Evolutionary conservation across 2,797 vertebrate genomes (phyloP), one percentile per base, ranked within the genome.

Genomic region (Thripadectes ignobilis): DNA sequence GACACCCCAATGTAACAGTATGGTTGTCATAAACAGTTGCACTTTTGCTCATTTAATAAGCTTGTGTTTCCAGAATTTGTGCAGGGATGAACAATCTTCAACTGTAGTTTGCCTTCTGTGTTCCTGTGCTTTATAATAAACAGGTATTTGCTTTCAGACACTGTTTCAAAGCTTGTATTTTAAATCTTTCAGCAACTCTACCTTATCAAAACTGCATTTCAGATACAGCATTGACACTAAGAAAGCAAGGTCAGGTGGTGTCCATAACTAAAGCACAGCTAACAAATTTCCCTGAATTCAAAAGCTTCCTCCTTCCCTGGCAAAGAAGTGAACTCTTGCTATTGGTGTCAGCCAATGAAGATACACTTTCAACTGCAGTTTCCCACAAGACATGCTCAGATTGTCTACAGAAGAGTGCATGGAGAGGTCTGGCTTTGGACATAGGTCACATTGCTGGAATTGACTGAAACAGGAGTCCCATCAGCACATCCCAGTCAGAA

Each of bases 61-160:
- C 59, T 80, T 78, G 19, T 34, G 27, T 61, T 85, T 74, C 65
- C 79, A 89, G 21, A 78, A 49, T 67, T 77, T 8, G 4, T 71
- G 51, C n/a, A 34, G 43, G 36, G 29, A 79, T 59, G 58, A 73
- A 79, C 32, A 72, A 54, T 18, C 24, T 23, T 61, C 65, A 78
- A 9, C 51, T 66, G 62, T 36, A 84, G 23, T 74, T 90, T 52
- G 38, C 45, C 45, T 78, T 68, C 34, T 34, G 4, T 13, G 13
- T 72, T 88, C 43, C 29, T 67, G 34, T 86, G 77, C 76, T 95
- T 91, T 74, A 26, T 26, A 97, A 95, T 92, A 97, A 96, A 97
- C 67, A 85, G 7, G 4, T 63, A 84, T 24, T 88, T 93, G 75
- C 92, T 85, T 85, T 80, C 26, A 89, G 38, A 93, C 5, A 34